A percentile compares a stretch with the other conserved stretches of the same genome.
Conservation (phyloP, 2,888 invertebrate genomes). For the Criorhina ranunculi region DNA sequence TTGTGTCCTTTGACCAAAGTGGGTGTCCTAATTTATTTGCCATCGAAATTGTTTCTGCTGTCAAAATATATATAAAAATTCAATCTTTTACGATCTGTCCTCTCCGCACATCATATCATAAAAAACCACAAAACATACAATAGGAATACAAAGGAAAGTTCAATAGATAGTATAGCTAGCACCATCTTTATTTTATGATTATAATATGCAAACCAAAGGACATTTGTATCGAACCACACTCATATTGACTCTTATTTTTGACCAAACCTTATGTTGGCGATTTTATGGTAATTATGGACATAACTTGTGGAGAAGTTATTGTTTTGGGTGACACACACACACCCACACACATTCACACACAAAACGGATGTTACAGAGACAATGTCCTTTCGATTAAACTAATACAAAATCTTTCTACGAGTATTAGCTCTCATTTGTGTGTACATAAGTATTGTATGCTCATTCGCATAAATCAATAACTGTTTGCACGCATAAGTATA, state of each 20-base stretch:
- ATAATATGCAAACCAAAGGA: conserved; percentile 83
- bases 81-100: conserved; percentile 78
- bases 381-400: not conserved
- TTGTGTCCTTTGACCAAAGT: conserved; percentile 11
- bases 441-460: conserved; percentile 10
- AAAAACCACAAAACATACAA: conserved; percentile 64
- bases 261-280: conserved; percentile 51
- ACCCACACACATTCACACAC: too few species aligned
- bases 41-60: conserved; percentile 39
- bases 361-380: conserved; percentile 10
- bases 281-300: conserved; percentile 75
- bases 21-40: conserved; percentile 44
- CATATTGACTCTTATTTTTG: conserved; percentile 51
- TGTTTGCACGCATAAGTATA: conserved; percentile 8
- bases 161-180: conserved; percentile 35
- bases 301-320: conserved; percentile 43
- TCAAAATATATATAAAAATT: conserved; percentile 53
- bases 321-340: conserved; percentile 34
- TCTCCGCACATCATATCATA: conserved; percentile 78
- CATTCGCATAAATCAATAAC: conserved; percentile 60
- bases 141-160: conserved; percentile 26
- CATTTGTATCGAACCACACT: conserved; percentile 73
- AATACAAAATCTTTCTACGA: not conserved
- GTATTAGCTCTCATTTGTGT: conserved; percentile 21
- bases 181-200: conserved; percentile 84